Evolutionary conservation across 2,888 invertebrate genomes (phyloP).

Genomic region (Agrotis puta): DNA sequence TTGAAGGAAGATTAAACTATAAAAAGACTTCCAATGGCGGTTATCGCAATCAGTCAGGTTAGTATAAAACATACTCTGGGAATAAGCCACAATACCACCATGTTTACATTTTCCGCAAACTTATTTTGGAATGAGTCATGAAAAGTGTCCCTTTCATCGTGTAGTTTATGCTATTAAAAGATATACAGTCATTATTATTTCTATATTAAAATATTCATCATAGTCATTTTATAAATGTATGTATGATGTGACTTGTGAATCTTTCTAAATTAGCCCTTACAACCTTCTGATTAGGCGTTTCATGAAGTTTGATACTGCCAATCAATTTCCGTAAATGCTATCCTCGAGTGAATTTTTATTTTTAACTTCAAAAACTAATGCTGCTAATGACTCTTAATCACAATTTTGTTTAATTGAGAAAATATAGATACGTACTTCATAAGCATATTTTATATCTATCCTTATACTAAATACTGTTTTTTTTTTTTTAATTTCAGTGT

Average conservation of each 20-base stretch:
- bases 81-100: not conserved
- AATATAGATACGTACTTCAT: not conserved
- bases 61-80: constrained; percentile 35
- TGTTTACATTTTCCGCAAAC: constrained; percentile 38
- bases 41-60: constrained; percentile 89
- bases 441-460: too few relatives aligned
- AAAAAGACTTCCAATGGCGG: constrained; percentile 91
- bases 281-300: not conserved
- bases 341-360: too few relatives aligned
- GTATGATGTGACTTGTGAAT: not conserved
- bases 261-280: not conserved
- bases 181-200: not conserved
- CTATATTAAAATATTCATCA: not conserved
- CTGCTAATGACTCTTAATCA: too few relatives aligned
- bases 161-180: constrained; percentile 1
- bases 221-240: not conserved
- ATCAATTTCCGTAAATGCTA: not conserved
- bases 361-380: too few relatives aligned
- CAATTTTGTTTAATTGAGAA: not conserved
- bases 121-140: constrained; percentile 45
- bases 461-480: constrained; percentile 12
- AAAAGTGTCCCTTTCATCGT: constrained; percentile 15
- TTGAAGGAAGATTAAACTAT: constrained; percentile 94
- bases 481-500: constrained; percentile 88
- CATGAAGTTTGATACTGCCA: not conserved